Evolutionary conservation across 2,113 vertebrate genomes (phyloP).

Genomic region (Phainopepla nitens): DNA sequence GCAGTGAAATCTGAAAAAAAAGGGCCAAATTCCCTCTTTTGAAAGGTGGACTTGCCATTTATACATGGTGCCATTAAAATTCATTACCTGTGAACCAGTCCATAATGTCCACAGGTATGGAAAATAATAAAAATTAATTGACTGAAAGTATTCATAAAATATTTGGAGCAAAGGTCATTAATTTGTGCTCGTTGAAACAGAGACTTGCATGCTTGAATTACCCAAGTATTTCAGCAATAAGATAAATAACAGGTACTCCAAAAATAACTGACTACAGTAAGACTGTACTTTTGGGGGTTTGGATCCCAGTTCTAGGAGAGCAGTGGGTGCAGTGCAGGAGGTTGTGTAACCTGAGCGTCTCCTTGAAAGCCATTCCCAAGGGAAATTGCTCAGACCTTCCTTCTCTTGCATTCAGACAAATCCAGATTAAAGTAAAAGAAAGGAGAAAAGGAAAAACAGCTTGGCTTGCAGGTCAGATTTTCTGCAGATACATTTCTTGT

Average conservation of each 20-base stretch:
- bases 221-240: not conserved
- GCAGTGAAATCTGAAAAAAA: not conserved
- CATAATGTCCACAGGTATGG: not conserved
- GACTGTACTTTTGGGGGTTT: not conserved
- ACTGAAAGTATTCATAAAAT: slow-evolving; percentile 16
- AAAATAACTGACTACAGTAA: not conserved
- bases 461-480: not conserved
- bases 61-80: not conserved
- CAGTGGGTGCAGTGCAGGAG: not conserved
- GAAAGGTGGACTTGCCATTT: not conserved
- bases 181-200: not conserved
- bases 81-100: slow-evolving; percentile 13
- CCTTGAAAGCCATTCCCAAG: not conserved
- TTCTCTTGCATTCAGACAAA: not conserved
- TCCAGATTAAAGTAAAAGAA: rapidly evolving
- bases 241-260: not conserved
- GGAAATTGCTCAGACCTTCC: not conserved
- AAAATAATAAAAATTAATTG: slow-evolving; percentile 45
- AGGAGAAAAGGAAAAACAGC: not conserved
- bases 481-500: not conserved
- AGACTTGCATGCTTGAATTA: not conserved
- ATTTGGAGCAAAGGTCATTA: slow-evolving; percentile 24
- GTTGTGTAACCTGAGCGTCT: not conserved
- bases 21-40: not conserved
- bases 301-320: not conserved